Evolutionary conservation across 2,888 invertebrate species (phyloP).

Genomic region (Temnothorax unifasciatus): DNA sequence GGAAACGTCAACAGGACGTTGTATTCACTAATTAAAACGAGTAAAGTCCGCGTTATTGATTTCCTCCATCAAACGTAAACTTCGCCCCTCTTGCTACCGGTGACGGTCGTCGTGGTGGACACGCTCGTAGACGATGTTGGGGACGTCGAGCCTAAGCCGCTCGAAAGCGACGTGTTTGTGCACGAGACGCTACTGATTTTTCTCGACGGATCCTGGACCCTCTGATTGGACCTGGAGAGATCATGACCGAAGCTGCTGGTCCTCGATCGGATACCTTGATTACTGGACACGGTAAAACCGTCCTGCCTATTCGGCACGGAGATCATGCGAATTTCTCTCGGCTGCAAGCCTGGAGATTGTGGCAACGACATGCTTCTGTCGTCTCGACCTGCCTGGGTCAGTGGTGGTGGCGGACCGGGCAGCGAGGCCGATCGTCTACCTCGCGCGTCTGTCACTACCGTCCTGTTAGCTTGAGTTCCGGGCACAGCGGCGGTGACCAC

Average conservation of each 20-base stretch:
- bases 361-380: slow-evolving; percentile 84
- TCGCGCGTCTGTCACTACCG: slow-evolving; percentile 65
- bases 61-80: slow-evolving; percentile 87
- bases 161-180: slow-evolving; percentile 75
- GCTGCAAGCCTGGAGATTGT: slow-evolving; percentile 81
- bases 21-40: slow-evolving; percentile 4
- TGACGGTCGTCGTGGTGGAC: slow-evolving; percentile 78
- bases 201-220: slow-evolving; percentile 81
- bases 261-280: slow-evolving; percentile 78
- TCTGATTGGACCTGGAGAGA: slow-evolving; percentile 65
- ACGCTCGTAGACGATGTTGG: slow-evolving; percentile 71
- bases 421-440: slow-evolving; percentile 85
- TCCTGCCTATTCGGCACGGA: slow-evolving; percentile 74
- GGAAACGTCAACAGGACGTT: slow-evolving; percentile 20
- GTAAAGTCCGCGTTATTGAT: not conserved
- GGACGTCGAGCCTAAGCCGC: slow-evolving; percentile 60
- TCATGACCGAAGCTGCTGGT: slow-evolving; percentile 82
- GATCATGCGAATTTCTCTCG: slow-evolving; percentile 76
- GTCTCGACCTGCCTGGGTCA: slow-evolving; percentile 76
- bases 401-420: slow-evolving; percentile 78
- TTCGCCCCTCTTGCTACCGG: slow-evolving; percentile 87
- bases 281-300: slow-evolving; percentile 60
- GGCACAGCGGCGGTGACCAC: slow-evolving; percentile 75
- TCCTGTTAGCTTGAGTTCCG: slow-evolving; percentile 68
- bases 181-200: slow-evolving; percentile 86